Percentiles rank a stretch among this genome's conserved stretches.
Conservation (phyloP, 2,888 invertebrate genomes). For the Spisula solida region DNA sequence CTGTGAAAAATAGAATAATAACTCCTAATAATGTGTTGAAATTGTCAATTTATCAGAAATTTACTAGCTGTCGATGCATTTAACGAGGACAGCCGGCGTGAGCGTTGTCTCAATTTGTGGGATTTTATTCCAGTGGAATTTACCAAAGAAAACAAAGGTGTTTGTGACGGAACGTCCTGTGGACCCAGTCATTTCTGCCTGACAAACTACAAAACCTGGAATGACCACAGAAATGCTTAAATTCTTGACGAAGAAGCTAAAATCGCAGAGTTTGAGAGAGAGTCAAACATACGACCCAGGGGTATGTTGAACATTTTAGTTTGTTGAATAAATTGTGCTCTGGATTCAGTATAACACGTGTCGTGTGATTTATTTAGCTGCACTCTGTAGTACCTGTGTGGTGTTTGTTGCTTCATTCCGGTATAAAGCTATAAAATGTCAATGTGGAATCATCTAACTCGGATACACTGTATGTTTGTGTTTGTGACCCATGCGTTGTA, state of each 20-base stretch:
- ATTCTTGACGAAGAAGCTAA: slow-evolving; percentile 94
- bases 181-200: not conserved
- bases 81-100: not conserved
- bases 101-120: slow-evolving; percentile 10
- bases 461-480: no score
- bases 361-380: not conserved
- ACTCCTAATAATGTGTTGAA: slow-evolving; percentile 18
- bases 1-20: not conserved
- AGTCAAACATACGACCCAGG: slow-evolving; percentile 88
- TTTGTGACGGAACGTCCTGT: not conserved
- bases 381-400: not conserved
- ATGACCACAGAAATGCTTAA: slow-evolving; percentile 90
- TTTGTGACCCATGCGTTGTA: no score
- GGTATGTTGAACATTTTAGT: slow-evolving; percentile 23
- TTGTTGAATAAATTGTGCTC: no score
- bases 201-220: not conserved
- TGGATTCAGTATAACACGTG: not conserved
- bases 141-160: slow-evolving; percentile 13
- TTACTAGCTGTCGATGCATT: slow-evolving; percentile 18
- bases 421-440: not conserved
- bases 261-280: slow-evolving; percentile 95
- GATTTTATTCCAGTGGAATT: slow-evolving; percentile 30
- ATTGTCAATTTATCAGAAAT: not conserved
- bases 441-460: no score
- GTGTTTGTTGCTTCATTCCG: not conserved